These are phyloP conservation scores for Yoshiicerus persimilis DNA, from an alignment of 1,140 invertebrate species.

Conservation along the genomic window DNA sequence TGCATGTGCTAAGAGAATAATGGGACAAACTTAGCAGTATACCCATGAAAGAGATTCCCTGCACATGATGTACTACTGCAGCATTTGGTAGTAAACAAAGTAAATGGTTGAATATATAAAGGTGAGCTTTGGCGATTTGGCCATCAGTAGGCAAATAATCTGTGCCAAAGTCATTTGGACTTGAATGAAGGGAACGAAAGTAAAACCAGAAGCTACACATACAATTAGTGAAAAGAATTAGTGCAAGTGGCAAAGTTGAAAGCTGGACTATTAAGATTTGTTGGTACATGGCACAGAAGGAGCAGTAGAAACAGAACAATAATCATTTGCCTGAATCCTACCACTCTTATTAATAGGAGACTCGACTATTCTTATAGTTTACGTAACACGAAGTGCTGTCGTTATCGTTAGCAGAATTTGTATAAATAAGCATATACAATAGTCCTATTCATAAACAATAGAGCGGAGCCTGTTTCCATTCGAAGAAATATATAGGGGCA, in stretches of 20 bases:
- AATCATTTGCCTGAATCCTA: background rate
- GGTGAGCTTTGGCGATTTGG: conserved; percentile 4
- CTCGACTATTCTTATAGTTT: background rate
- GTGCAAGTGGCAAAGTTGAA: background rate
- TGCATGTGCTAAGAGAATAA: background rate
- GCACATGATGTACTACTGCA: background rate
- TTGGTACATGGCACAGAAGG: background rate
- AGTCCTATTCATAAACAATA: conserved; percentile 2
- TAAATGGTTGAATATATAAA: background rate
- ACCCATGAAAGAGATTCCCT: background rate
- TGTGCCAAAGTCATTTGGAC: conserved; percentile 10
- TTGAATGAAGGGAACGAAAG: conserved; percentile 20
- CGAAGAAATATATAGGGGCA: background rate
- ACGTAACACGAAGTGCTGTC: background rate
- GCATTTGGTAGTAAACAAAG: background rate
- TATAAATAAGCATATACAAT: background rate
- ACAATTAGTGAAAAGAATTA: conserved; percentile 15
- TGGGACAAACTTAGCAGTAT: background rate
- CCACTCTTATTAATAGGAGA: background rate
- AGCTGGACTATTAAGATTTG: conserved; percentile 4
- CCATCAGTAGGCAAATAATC: conserved; percentile 2
- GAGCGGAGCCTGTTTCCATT: background rate
- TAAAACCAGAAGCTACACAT: conserved; percentile 7
- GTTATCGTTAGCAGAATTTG: background rate
- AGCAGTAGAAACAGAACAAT: background rate